Evolutionary conservation across 1,140 invertebrate genomes (phyloP).

Genomic region (Maconellicoccus hirsutus): DNA sequence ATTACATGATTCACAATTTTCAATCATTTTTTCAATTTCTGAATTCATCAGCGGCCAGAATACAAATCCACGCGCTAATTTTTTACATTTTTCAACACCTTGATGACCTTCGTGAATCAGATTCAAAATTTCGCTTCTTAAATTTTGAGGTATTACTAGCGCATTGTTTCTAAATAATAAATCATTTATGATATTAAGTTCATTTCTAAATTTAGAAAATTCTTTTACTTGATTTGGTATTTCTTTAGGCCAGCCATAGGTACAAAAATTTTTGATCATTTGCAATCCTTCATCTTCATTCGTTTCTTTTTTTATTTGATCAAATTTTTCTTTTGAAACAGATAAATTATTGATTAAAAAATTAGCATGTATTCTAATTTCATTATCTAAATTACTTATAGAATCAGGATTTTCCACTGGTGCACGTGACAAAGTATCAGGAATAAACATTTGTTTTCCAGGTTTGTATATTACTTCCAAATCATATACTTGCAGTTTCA

Average conservation of each 20-base stretch:
- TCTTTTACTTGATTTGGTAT: slow-evolving; percentile 27
- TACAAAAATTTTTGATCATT: slow-evolving; percentile 15
- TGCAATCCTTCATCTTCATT: slow-evolving; percentile 30
- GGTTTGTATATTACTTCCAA: slow-evolving; percentile 33
- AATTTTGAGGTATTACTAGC: slow-evolving; percentile 34
- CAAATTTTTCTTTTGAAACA: slow-evolving; percentile 28
- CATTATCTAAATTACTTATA: slow-evolving; percentile 22
- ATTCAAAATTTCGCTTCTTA: slow-evolving; percentile 34
- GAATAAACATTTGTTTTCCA: slow-evolving; percentile 37
- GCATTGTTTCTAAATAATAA: slow-evolving; percentile 33
- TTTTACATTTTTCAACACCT: slow-evolving; percentile 36
- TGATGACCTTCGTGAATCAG: slow-evolving; percentile 36
- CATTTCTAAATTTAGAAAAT: slow-evolving; percentile 33
- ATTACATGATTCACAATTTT: slow-evolving; percentile 35
- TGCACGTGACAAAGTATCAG: slow-evolving; percentile 36
- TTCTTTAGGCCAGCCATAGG: slow-evolving; percentile 30
- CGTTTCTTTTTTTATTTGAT: slow-evolving; percentile 31
- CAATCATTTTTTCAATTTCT: slow-evolving; percentile 36
- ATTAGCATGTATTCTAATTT: not conserved
- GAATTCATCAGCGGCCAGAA: slow-evolving; percentile 38
- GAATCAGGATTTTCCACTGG: slow-evolving; percentile 30
- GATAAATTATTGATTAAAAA: slow-evolving; percentile 19
- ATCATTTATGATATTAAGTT: slow-evolving; percentile 33
- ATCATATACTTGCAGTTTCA: slow-evolving; percentile 32
- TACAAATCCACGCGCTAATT: slow-evolving; percentile 34